Evolutionary conservation across 2,797 vertebrate species (phyloP), one percentile per base, ranked within the genome.

Genomic region (Parauchenoglanis ngamensis): DNA sequence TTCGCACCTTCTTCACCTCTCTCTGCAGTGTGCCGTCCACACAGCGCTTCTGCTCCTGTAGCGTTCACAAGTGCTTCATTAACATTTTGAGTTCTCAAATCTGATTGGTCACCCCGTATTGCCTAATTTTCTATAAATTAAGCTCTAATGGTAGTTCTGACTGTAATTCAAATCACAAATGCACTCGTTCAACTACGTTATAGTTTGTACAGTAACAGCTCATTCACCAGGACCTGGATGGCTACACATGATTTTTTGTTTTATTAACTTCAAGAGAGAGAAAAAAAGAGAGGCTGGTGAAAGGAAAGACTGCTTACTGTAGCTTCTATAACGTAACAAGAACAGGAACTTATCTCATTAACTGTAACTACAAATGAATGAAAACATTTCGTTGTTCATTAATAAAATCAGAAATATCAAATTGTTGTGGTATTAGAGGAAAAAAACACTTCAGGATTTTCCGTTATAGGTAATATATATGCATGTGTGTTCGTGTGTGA

Each of bases 1-100:
- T 99, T 87, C 98, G 96, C 93, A 99, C 98, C 93, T 99, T 99
- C 96, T 99, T 99, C 92, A 99, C 98, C 96, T 99, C 98, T 89
- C 98, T 97, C 92, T 98, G 98, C 87, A 99, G 94, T 3, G 98
- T 99, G 90, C 98, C 98, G 85, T 99, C 98, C 94, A 99, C 96
- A 89, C 95, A 94, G 83, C 97, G 97, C 84, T 97, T 98, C 96
- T 99, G 98, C 93, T 99, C 98, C 98, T 99, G 92, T 75, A 0
- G n/a, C 2, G 46, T 25, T 31, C 35, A 35, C 35, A 67, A 44
- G 61, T 5, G 21, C 7, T 2, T 15, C 31, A 7, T 59, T 28
- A 57, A 65, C 49, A 87, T 89, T 31, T 12, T 8, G 7, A 46
- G 31, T 21, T 68, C 15, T 52, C 3, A 19, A 28, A 83, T 59